Percentiles rank a stretch among this genome's conserved stretches.
These are phyloP conservation scores for Sminthurides aquaticus DNA, from an alignment of 2,888 invertebrate genomes.

Conservation along the genomic window DNA sequence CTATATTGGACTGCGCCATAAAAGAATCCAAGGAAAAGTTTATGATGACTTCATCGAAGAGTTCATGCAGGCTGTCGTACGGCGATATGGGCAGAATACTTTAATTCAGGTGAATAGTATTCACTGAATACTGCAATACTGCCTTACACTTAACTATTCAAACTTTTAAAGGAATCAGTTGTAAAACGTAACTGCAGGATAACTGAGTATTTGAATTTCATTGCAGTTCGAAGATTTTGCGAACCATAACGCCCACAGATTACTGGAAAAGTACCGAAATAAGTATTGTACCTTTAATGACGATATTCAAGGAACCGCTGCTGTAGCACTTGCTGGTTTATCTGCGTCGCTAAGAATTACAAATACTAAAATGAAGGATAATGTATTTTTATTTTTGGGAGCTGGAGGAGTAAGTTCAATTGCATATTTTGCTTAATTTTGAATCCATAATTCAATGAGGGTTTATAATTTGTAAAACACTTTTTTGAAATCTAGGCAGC, in stretches of 20 bases:
- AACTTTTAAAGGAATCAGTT: not conserved
- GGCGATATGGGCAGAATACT: slow-evolving; percentile 74
- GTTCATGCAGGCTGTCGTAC: slow-evolving; percentile 88
- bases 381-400: slow-evolving; percentile 86
- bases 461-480: not conserved
- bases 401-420: slow-evolving; percentile 73
- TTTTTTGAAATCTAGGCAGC: slow-evolving; percentile 59
- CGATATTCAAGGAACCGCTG: slow-evolving; percentile 96
- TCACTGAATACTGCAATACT: not conserved
- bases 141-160: not conserved
- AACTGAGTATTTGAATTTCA: too few relatives aligned
- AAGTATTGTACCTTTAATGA: slow-evolving; percentile 95
- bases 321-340: slow-evolving; percentile 90
- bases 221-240: slow-evolving; percentile 96
- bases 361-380: slow-evolving; percentile 70
- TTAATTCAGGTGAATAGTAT: slow-evolving; percentile 58
- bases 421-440: not conserved
- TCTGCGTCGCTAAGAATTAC: slow-evolving; percentile 79
- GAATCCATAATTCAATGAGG: not conserved
- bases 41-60: slow-evolving; percentile 95
- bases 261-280: slow-evolving; percentile 81
- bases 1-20: slow-evolving; percentile 86
- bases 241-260: slow-evolving; percentile 90
- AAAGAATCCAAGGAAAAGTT: slow-evolving; percentile 69
- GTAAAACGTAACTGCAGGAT: not conserved